Percentiles rank a stretch among this genome's conserved stretches.
phyloP scores from a whole-genome alignment of 2,797 vertebrate species.

The Enteromius mattozi region DNA sequence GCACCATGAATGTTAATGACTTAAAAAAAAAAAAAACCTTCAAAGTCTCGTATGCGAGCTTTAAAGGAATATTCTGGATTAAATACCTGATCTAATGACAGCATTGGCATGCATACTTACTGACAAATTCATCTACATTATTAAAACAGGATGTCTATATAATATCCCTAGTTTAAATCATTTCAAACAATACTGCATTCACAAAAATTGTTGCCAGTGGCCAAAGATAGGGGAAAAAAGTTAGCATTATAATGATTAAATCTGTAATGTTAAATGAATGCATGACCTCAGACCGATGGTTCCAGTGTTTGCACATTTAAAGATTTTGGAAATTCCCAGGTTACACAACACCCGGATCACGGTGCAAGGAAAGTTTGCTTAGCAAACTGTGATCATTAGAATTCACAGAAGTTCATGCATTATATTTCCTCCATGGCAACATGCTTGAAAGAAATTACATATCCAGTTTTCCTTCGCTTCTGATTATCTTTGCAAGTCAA shows the following conservation, averaged over 20 bases:
- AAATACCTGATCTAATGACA: background rate
- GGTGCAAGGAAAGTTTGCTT: too few species aligned
- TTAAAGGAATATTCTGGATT: background rate
- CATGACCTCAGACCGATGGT: background rate
- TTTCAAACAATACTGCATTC: background rate
- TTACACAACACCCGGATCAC: background rate
- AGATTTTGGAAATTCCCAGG: background rate
- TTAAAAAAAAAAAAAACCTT: too few species aligned
- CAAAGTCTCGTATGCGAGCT: background rate
- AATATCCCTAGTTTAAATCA: too few species aligned
- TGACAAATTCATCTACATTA: background rate
- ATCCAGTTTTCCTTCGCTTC: background rate
- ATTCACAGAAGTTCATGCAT: too few species aligned
- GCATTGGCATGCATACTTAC: background rate
- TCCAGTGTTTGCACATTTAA: background rate
- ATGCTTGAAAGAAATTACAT: background rate
- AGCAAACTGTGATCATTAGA: background rate
- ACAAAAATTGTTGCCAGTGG: too few species aligned
- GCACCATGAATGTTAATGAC: background rate
- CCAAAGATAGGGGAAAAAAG: fast-evolving
- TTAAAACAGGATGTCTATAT: background rate
- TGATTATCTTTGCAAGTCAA: background rate
- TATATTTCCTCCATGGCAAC: background rate
- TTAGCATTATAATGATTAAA: too few species aligned
- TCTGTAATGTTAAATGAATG: background rate